phyloP scores from a whole-genome alignment of 2,797 vertebrate genomes.

The Erithacus rubecula region DNA sequence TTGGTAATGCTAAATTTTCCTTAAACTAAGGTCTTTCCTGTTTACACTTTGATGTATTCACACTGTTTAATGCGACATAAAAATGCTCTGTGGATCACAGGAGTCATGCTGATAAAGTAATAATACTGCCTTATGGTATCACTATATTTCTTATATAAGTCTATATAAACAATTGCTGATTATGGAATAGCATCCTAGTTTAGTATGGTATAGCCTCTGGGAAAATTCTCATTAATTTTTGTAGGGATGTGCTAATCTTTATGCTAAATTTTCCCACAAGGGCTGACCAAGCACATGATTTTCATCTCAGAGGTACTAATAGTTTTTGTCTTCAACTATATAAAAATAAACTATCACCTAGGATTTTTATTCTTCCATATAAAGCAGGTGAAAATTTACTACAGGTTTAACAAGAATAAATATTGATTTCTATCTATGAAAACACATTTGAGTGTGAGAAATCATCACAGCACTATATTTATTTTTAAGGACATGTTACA shows the following conservation, averaged over 20 bases:
- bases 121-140: background rate
- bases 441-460: background rate
- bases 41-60: background rate
- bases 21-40: background rate
- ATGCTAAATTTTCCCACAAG: background rate
- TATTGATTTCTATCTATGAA: background rate
- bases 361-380: background rate
- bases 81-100: background rate
- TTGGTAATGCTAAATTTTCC: background rate
- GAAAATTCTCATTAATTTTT: background rate
- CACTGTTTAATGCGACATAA: background rate
- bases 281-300: background rate
- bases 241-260: background rate
- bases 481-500: background rate
- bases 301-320: background rate
- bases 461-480: background rate
- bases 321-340: background rate
- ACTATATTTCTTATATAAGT: background rate
- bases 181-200: background rate
- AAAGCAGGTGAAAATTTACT: background rate
- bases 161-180: background rate
- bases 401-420: background rate
- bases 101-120: background rate
- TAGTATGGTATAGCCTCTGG: background rate
- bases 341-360: background rate